Evolutionary conservation across 1,140 invertebrate species (phyloP).

Genomic region (Steinernema feltiae): DNA sequence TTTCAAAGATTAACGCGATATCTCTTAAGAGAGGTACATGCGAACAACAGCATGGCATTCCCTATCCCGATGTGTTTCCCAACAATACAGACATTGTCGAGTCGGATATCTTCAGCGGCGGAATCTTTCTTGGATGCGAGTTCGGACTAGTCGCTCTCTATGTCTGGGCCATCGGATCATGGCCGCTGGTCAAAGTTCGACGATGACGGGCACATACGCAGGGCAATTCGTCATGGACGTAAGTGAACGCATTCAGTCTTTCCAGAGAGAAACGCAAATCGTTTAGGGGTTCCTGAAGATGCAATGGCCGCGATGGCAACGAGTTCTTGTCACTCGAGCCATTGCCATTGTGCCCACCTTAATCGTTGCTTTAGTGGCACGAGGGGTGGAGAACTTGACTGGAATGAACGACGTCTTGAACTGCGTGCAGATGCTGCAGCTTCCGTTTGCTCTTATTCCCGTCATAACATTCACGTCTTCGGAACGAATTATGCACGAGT

Average conservation of each 20-base stretch:
- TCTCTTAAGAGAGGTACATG: constrained; percentile 29
- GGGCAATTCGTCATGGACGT: constrained; percentile 66
- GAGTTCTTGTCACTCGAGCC: constrained; percentile 76
- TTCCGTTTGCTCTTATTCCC: constrained; percentile 70
- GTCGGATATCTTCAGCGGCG: constrained; percentile 72
- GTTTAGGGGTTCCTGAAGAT: constrained; percentile 77
- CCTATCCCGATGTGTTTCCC: constrained; percentile 55
- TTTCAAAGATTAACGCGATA: not conserved
- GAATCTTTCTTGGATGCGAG: constrained; percentile 75
- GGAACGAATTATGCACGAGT: constrained; percentile 74
- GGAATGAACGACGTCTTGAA: constrained; percentile 81
- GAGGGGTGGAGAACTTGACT: constrained; percentile 71
- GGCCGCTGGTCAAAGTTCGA: constrained; percentile 77
- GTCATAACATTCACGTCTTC: constrained; percentile 80
- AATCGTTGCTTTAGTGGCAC: constrained; percentile 65
- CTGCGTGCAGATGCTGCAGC: constrained; percentile 60
- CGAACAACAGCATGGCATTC: constrained; percentile 25
- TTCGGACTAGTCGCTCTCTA: constrained; percentile 75
- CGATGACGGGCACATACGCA: constrained; percentile 71
- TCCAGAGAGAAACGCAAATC: not conserved
- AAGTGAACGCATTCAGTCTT: not conserved
- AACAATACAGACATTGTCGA: constrained; percentile 64
- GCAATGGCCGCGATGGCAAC: constrained; percentile 78
- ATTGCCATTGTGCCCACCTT: constrained; percentile 84
- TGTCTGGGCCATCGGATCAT: constrained; percentile 82